Evolutionary conservation across 2,888 invertebrate genomes (phyloP), one percentile per base, ranked within the genome.

Genomic region (Branchipolynoe longqiensis): DNA sequence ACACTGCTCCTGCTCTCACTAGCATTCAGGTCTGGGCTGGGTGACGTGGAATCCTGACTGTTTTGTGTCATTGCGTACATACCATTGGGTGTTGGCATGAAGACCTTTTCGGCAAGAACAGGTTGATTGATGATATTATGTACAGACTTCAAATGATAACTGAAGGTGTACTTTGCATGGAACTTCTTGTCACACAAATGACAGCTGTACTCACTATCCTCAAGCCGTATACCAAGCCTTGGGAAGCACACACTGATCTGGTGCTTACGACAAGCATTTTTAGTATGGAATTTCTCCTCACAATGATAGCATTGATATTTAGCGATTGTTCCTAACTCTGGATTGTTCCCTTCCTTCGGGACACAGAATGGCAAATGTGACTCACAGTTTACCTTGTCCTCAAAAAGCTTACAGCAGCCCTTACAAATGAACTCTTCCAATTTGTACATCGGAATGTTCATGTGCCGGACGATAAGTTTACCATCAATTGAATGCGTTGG

Each of bases 271-370:
- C 88, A 88, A 22, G 84, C 83, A 83, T 87, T 86, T 82, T 88
- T 86, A n/a, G 88, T 87, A n/a, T 84, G 86, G 62, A 88, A 88
- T 41, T 84, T 83, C 62, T 88, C 86, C 8, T 84, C 82, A 73
- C 88, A 88, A 83, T 88, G 87, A n/a, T 86, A 85, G 74, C 88
- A 88, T 41, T 87, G 85, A 58, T 88, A 88, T 31, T 81, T 81
- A 81, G 64, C 48, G 48, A 69, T 59, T 28, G 64, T 41, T 8
- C 83, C 28, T 28, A 48, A 40, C 83, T 64, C 64, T 25, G 62
- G 64, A 28, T 41, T 78, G 48, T 78, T 78, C 2, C 78, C 78
- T 28, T 78, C 78, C 48, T 78, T 78, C 1, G 78, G 78, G 33
- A 54, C 54, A 54, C 78, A 78, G 48, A 48, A 78, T 14, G 78